These are phyloP conservation scores for Vulpes lagopus DNA, from an alignment of 2,113 vertebrate species.

Conservation along the genomic window DNA sequence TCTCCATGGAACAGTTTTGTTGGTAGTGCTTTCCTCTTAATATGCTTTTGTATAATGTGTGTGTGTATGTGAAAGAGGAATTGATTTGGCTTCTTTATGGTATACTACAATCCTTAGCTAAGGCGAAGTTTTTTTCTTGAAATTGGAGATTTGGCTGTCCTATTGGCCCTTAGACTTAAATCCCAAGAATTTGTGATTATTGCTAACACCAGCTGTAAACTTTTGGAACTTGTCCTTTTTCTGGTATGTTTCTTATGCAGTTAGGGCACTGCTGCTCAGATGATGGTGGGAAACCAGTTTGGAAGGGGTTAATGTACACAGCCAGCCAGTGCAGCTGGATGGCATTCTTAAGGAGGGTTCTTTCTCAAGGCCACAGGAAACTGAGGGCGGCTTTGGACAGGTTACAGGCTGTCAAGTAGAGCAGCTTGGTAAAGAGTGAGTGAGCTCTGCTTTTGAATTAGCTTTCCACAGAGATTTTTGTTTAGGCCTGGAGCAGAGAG, in stretches of 20 bases:
- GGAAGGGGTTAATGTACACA: background rate
- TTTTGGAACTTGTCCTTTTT: background rate
- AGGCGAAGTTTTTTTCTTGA: background rate
- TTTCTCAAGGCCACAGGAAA: slow-evolving; percentile 47
- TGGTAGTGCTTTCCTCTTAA: background rate
- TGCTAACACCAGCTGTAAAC: background rate
- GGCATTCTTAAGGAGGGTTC: background rate
- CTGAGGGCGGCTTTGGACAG: background rate
- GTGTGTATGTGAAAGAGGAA: background rate
- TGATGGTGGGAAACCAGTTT: background rate
- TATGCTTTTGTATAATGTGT: background rate
- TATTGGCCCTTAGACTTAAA: background rate
- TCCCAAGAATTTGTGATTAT: background rate
- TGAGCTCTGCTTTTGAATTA: slow-evolving; percentile 49
- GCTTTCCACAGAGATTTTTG: slow-evolving; percentile 35
- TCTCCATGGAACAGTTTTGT: background rate
- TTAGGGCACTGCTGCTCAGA: background rate
- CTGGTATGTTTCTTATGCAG: background rate
- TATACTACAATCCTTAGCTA: background rate
- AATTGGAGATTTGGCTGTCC: background rate
- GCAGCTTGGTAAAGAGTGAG: background rate
- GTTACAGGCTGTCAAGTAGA: slow-evolving; percentile 23
- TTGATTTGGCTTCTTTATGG: slow-evolving; percentile 7
- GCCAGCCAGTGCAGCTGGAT: background rate
- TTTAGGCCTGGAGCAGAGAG: slow-evolving; percentile 4